phyloP scores from a whole-genome alignment of 2,113 vertebrate genomes.

The Pterocles burchelli region DNA sequence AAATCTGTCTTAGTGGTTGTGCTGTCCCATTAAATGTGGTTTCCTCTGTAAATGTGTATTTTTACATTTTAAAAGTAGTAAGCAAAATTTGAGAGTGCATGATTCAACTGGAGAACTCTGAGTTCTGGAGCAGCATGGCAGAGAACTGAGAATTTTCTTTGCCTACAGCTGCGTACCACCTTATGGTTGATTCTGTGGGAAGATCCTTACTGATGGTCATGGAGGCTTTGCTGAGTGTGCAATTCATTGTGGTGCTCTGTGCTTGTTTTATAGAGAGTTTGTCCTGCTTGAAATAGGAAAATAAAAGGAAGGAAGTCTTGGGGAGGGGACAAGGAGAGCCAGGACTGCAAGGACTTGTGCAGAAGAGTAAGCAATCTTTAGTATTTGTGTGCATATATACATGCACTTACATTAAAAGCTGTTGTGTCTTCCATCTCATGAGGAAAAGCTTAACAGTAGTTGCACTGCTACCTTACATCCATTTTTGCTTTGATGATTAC shows the following conservation, averaged over 20 bases:
- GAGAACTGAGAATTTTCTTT: not conserved
- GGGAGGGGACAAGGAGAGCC: not conserved
- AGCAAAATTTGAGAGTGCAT: not conserved
- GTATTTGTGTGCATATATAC: not conserved
- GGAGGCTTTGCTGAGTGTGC: not conserved
- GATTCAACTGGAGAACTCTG: not conserved
- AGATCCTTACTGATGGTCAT: not conserved
- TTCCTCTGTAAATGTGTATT: not conserved
- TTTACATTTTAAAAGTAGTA: not conserved
- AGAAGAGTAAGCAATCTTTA: not conserved
- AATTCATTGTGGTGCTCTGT: not conserved
- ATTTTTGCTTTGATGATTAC: not conserved
- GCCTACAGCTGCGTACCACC: accelerated
- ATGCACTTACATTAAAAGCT: not conserved
- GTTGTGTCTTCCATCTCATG: not conserved
- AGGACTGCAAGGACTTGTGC: not conserved
- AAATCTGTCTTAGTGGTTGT: not conserved
- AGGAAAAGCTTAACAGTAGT: not conserved
- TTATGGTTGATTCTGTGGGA: not conserved
- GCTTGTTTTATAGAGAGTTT: not conserved
- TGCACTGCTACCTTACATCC: not conserved
- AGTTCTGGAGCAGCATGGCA: too few relatives aligned
- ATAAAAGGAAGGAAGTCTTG: not conserved
- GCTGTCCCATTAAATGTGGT: not conserved
- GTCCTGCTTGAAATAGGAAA: not conserved